Conservation (phyloP, 2,113 vertebrate genomes). For the Platysteira castanea region DNA sequence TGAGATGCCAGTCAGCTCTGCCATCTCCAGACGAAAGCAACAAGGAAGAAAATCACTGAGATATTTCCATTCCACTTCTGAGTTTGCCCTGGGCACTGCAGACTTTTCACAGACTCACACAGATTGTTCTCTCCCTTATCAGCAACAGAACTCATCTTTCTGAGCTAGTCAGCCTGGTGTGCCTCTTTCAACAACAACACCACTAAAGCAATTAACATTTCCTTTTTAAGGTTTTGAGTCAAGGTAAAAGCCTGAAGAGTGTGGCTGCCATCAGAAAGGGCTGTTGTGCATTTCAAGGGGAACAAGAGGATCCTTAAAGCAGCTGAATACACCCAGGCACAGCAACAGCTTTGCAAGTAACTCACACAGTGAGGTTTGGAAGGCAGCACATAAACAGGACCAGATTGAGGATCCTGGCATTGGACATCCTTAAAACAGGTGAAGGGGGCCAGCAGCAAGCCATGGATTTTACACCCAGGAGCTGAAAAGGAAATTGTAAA, state of each 20-base stretch:
- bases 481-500: not conserved
- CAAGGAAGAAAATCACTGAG: not conserved
- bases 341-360: not conserved
- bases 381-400: not conserved
- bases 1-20: conserved; percentile 3
- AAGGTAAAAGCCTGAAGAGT: conserved; percentile 24
- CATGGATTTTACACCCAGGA: not conserved
- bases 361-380: not conserved
- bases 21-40: conserved; percentile 18
- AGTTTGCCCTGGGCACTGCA: conserved; percentile 7
- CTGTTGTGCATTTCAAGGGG: conserved; percentile 24
- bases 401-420: conserved; percentile 39
- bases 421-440: not conserved
- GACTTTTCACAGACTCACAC: not conserved
- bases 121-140: conserved; percentile 8
- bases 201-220: conserved; percentile 52
- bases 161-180: not conserved
- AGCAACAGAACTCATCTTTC: not conserved
- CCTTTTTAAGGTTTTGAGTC: conserved; percentile 16
- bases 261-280: not conserved
- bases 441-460: not conserved
- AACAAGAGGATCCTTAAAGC: not conserved
- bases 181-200: not conserved
- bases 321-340: not conserved
- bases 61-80: not conserved